Evolutionary conservation across 2,113 vertebrate genomes (phyloP), one percentile per base, ranked within the genome.

Genomic region (Limanda limanda): DNA sequence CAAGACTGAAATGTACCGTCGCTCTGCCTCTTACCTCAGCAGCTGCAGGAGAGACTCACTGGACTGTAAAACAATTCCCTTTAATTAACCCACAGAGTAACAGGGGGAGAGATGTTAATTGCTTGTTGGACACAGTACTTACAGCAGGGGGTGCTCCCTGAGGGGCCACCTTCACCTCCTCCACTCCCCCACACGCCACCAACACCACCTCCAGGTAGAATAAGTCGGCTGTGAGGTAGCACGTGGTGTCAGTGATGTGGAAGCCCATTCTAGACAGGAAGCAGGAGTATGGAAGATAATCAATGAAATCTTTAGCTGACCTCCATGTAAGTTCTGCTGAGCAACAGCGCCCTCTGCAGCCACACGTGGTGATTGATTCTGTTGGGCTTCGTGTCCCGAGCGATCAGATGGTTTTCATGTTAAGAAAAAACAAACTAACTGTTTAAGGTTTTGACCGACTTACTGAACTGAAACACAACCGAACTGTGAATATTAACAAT

Each of bases 171-270:
- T 95, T 97, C 4, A 96, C 94, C 57, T 95, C 94, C 56, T 79
- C 52, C 76, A 95, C 95, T 5, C 81, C 71, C 14, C 95, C 96
- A 60, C 91, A 86, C 0, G 84, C 90, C 84, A 94, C 82, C 89
- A 97, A 25, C 42, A 95, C 75, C 78, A 96, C 92, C 91, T 97
- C 96, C 85, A 97, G 54, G 74, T 96, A 97, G 90, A 97, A 96
- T 76, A 96, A 77, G 73, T 95, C 94, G 0, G 95, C 95, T 3
- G 96, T 95, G 87, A 97, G 92, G 85, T 95, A 97, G 88, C 95
- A 97, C 2, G 80, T 81, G 18, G 89, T 87, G 65, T 95, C 96
- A 13, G 86, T 93, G 13, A 93, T 12, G 40, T 96, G 93, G 63
- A 94, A 94, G 0, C 83, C 94, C 81, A 97, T 92, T 76, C 96